Evolutionary conservation across 2,888 invertebrate species (phyloP), one percentile per base, ranked within the genome.

Genomic region (Oligia fasciuncula): DNA sequence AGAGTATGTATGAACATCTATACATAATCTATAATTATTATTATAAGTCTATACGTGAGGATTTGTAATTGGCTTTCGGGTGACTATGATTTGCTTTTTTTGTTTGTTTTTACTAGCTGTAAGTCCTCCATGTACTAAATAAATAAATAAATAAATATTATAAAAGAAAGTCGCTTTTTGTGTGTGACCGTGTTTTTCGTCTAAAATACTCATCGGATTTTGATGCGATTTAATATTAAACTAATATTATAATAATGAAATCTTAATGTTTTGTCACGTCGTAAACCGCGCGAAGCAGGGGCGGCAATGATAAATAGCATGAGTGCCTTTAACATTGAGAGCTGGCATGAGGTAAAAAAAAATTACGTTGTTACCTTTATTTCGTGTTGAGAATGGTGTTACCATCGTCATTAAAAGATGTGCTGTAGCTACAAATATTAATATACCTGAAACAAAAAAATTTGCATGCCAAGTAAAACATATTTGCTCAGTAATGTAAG

Each of bases 391-490:
- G 13, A 89, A 80, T 51, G 80, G 80, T 75, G 89, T 90, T 49
- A 91, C 76, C 4, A 93, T 6, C 71, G 79, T 91, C 95, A 95
- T 96, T 4, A 92, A 79, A 29, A 88, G 73, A 73, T 94, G 93
- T 0, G 92, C 85, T 13, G 93, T 92, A 14, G 91, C 65, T 72
- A 96, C 92, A 80, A 95, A 96, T 23, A 91, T 89, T 13, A 91
- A 75, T 23, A 95, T 93, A 5, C 96, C 96, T 96, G 94, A 62
- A 96, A 95, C 46, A 83, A n/a, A 86, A 79, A n/a, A n/a, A 63
- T 3, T 63, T 17, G n/a, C 54, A 35, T 35, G 8, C 4, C 23
- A 35, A 51, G 54, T 14, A 4, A 29, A 49, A 29, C 11, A 46
- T 29, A 68, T 11, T 68, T 68, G 43, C 17, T 46, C 43, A 17